Conservation (phyloP, 1,140 invertebrate genomes). For the Scaptomyza graminum region DNA sequence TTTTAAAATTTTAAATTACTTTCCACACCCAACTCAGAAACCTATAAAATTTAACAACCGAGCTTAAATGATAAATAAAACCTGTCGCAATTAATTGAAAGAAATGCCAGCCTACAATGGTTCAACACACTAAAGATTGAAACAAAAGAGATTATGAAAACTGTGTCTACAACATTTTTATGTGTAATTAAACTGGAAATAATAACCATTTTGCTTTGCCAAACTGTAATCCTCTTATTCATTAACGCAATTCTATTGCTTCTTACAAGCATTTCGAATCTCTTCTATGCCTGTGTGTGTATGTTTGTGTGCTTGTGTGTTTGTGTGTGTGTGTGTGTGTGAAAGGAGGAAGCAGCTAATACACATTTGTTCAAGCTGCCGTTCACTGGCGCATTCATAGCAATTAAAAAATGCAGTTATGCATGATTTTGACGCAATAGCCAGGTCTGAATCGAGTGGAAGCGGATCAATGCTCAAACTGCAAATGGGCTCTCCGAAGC, state of each 20-base stretch:
- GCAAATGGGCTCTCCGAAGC: not conserved
- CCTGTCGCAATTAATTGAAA: not conserved
- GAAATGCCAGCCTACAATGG: not conserved
- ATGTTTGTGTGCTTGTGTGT: not conserved
- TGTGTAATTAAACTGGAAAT: not conserved
- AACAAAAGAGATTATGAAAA: not conserved
- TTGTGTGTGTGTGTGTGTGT: not conserved
- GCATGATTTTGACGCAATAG: constrained; percentile 41
- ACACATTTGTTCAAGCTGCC: constrained; percentile 10
- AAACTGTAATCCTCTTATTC: not conserved
- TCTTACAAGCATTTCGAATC: not conserved
- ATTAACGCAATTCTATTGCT: not conserved
- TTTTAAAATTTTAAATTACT: too few species aligned
- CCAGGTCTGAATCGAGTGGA: constrained; percentile 10
- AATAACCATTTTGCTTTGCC: not conserved
- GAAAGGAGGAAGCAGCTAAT: constrained; percentile 8
- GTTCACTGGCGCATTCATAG: constrained; percentile 41
- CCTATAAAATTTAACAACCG: not conserved
- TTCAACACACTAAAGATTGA: not conserved
- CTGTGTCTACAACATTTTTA: not conserved
- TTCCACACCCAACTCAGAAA: too few species aligned
- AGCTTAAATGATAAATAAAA: not conserved
- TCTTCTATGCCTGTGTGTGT: not conserved
- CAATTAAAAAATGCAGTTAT: constrained; percentile 63
- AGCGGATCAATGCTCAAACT: constrained; percentile 1